Base-by-base conservation (phyloP, 2,888 invertebrate genomes). In the Diaperis boleti region DNA sequence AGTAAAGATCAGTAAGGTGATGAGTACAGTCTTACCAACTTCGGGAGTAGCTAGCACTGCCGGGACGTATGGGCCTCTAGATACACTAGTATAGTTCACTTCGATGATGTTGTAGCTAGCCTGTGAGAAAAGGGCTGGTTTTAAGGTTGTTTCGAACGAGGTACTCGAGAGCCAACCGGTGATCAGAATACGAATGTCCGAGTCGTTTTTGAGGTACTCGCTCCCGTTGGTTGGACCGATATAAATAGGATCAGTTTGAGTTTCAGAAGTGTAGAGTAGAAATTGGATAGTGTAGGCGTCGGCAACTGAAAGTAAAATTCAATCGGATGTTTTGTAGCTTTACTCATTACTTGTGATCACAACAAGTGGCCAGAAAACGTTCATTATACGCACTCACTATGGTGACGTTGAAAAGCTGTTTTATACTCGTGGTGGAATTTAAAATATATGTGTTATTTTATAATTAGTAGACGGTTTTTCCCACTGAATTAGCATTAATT, bases 21-120 rank as follows among this genome's bases (percentile, higher is more conserved):
- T n/a, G n/a, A n/a, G n/a, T n/a, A n/a, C n/a, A n/a, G n/a, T 10
- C 33, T 33, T 33, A 33, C 33, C 33, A 5, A 33, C n/a, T 33
- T 33, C 8, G 11, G 33, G 33, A 1, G 11, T 33, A 3, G 10
- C 13, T 33, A 11, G 2, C n/a, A 13, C 33, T 2, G 13, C 33
- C 5, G 4, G 33, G n/a, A 33, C 13, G 13, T 33, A 33, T 3
- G 10, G 10, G 1, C 13, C 13, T 33, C 11, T 33, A 33, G 33
- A 10, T 5, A 33, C 11, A 2, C 4, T 13, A 10, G 8, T 11
- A 13, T 11, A 33, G n/a, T 33, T 11, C 10, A 33, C 33, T n/a
- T n/a, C 11, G 13, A 33, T 33, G n/a, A 33, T n/a, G 33, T 33
- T 11, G 11, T 11, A 33, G 2, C 11, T 33, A 1, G 11, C 33